phyloP scores from a whole-genome alignment of 2,888 invertebrate species.

The Orchestes rusci region DNA sequence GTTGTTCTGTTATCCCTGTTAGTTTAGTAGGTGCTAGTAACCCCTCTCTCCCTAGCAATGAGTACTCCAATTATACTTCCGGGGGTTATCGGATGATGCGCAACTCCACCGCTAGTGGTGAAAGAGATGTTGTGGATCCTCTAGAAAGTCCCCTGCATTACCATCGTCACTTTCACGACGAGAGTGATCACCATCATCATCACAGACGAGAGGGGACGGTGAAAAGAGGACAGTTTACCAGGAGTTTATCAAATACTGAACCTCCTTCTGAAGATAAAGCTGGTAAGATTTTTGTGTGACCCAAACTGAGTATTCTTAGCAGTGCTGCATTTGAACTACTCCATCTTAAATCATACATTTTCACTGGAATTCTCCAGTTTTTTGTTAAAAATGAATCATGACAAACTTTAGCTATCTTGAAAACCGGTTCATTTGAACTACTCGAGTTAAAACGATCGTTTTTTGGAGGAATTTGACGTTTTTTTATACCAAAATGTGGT shows the following conservation, averaged over 20 bases:
- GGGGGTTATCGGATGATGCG: slow-evolving; percentile 31
- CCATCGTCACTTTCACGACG: slow-evolving; percentile 30
- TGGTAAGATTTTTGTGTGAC: slow-evolving; percentile 50
- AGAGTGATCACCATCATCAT: slow-evolving; percentile 34
- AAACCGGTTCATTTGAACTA: too few species aligned
- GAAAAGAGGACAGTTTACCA: slow-evolving; percentile 58
- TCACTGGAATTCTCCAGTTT: too few species aligned
- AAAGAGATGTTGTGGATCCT: slow-evolving; percentile 35
- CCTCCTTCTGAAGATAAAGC: slow-evolving; percentile 79
- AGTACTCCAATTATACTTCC: slow-evolving; percentile 33
- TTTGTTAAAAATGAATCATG: too few species aligned
- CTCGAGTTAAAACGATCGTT: too few species aligned
- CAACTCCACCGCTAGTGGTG: slow-evolving; percentile 25
- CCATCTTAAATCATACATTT: too few species aligned
- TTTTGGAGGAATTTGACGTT: too few species aligned
- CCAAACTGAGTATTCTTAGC: too few species aligned
- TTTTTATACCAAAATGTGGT: too few species aligned
- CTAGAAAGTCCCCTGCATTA: slow-evolving; percentile 30
- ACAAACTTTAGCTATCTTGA: too few species aligned
- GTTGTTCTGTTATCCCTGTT: too few species aligned
- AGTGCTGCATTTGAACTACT: too few species aligned
- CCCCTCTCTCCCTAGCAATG: slow-evolving; percentile 29
- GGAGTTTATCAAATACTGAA: slow-evolving; percentile 76
- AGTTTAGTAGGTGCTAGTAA: slow-evolving; percentile 22
- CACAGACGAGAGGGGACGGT: slow-evolving; percentile 51